Conservation (phyloP, 1,140 invertebrate species). For the Wiebesia pumilae region DNA sequence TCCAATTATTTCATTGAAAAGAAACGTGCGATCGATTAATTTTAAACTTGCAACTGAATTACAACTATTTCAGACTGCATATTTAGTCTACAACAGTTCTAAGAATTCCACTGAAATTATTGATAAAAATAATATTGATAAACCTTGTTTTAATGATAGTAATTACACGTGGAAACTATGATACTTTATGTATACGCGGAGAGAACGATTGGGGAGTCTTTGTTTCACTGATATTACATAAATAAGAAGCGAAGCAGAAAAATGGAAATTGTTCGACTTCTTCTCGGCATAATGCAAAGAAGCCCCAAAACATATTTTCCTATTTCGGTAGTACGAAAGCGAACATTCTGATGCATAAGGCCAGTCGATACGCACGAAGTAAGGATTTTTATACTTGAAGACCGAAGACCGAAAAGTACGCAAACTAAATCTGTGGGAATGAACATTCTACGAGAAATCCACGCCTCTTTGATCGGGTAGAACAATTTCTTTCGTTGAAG, state of each 20-base stretch:
- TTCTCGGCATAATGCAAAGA: not conserved
- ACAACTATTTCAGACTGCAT: too few relatives aligned
- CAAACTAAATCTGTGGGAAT: slow-evolving; percentile 43
- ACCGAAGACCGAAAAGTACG: slow-evolving; percentile 51
- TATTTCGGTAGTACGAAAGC: not conserved
- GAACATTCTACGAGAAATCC: slow-evolving; percentile 19
- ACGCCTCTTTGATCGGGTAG: slow-evolving; percentile 23
- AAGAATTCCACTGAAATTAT: too few relatives aligned
- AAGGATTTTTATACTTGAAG: not conserved
- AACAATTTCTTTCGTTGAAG: slow-evolving; percentile 38
- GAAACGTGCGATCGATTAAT: too few relatives aligned
- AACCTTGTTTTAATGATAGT: too few relatives aligned
- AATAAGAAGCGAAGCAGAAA: not conserved
- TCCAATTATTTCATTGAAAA: too few relatives aligned
- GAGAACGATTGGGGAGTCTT: too few relatives aligned
- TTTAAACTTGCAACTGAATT: too few relatives aligned
- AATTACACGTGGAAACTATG: too few relatives aligned
- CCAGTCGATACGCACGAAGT: not conserved
- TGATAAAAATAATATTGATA: too few relatives aligned
- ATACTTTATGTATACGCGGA: too few relatives aligned
- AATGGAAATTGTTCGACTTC: not conserved
- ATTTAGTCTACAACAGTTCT: too few relatives aligned
- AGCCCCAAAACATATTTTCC: slow-evolving; percentile 11
- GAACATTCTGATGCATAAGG: not conserved
- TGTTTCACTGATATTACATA: not conserved